Evolutionary conservation across 1,140 invertebrate genomes (phyloP).

Genomic region (Potamilus streckersoni): DNA sequence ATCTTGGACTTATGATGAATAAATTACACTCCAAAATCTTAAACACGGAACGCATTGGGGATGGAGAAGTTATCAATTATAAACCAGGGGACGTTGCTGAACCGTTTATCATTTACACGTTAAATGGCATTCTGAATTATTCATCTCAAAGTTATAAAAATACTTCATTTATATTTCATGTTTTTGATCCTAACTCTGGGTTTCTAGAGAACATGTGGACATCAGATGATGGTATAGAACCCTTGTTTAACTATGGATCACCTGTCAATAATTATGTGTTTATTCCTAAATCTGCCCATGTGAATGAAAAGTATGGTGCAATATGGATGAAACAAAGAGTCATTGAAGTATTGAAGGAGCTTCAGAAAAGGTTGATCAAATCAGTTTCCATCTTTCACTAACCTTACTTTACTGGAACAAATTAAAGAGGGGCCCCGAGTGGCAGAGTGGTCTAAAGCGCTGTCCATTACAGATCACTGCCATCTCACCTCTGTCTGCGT

Average conservation of each 20-base stretch:
- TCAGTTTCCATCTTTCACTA: too few relatives aligned
- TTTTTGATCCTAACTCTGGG: slow-evolving; percentile 37
- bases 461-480: too few relatives aligned
- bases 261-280: slow-evolving; percentile 36
- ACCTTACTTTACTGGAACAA: not conserved
- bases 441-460: too few relatives aligned
- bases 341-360: slow-evolving; percentile 4
- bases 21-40: too few relatives aligned
- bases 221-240: slow-evolving; percentile 31
- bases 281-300: slow-evolving; percentile 27
- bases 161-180: slow-evolving; percentile 37
- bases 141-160: slow-evolving; percentile 25
- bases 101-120: slow-evolving; percentile 32
- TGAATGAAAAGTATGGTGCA: slow-evolving; percentile 30
- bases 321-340: slow-evolving; percentile 38
- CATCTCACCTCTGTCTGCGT: too few relatives aligned
- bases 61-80: slow-evolving; percentile 29
- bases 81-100: slow-evolving; percentile 33
- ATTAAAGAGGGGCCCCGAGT: too few relatives aligned
- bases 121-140: slow-evolving; percentile 33
- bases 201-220: slow-evolving; percentile 49
- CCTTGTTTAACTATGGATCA: slow-evolving; percentile 9
- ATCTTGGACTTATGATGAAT: too few relatives aligned
- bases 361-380: too few relatives aligned
- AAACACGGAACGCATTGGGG: not conserved